phyloP scores from a whole-genome alignment of 2,888 invertebrate species.

The Xestia ashworthii region DNA sequence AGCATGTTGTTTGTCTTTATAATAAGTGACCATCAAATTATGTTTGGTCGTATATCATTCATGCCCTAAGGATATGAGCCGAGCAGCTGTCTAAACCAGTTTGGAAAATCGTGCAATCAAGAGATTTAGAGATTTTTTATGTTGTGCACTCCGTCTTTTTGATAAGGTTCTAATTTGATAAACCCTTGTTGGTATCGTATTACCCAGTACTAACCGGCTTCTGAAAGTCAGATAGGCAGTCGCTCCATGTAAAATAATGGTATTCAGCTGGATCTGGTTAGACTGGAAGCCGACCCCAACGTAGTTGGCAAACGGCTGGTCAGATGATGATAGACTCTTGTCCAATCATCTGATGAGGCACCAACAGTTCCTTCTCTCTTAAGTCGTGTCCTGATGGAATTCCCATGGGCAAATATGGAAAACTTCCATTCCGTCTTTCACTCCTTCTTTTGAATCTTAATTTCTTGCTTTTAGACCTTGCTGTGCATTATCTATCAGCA shows the following conservation, averaged over 20 bases:
- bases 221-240: too few relatives aligned
- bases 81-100: not conserved
- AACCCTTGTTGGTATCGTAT: too few relatives aligned
- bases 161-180: not conserved
- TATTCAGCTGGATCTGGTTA: too few relatives aligned
- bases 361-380: not conserved
- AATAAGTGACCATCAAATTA: not conserved
- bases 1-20: not conserved
- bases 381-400: not conserved
- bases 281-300: too few relatives aligned
- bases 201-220: too few relatives aligned
- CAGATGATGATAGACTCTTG: too few relatives aligned
- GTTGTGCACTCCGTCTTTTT: not conserved
- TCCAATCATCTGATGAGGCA: not conserved
- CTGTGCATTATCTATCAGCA: not conserved
- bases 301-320: too few relatives aligned
- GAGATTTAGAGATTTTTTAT: not conserved
- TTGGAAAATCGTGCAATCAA: not conserved
- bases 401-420: not conserved
- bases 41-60: not conserved
- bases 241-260: too few relatives aligned
- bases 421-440: not conserved
- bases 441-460: too few relatives aligned
- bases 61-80: not conserved
- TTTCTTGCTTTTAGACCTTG: too few relatives aligned